Conservation (phyloP, 1,140 invertebrate species). For the Yoshiicerus persimilis region DNA sequence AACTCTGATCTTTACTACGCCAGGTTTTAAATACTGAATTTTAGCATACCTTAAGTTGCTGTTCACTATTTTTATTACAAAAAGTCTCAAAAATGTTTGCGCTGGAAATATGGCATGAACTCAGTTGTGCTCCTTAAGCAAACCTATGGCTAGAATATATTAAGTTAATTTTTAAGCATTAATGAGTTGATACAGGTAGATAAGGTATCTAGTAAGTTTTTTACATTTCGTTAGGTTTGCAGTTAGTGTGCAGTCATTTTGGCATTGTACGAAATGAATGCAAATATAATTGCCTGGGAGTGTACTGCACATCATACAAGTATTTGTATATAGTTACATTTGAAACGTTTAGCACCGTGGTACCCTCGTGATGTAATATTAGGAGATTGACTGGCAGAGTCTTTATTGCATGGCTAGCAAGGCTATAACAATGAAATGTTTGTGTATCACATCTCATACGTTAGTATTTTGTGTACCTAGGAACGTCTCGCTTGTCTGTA, state of each 20-base stretch:
- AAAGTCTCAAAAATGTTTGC: too few relatives aligned
- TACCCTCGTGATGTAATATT: not conserved
- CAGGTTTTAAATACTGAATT: too few relatives aligned
- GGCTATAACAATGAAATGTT: not conserved
- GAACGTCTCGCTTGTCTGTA: not conserved
- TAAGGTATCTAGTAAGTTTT: too few relatives aligned
- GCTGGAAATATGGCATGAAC: too few relatives aligned
- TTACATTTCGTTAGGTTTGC: too few relatives aligned
- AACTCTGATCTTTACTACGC: too few relatives aligned
- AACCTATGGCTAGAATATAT: too few relatives aligned
- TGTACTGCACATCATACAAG: not conserved
- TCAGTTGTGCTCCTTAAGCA: too few relatives aligned
- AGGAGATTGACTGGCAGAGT: not conserved
- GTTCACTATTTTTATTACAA: too few relatives aligned
- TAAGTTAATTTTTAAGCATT: too few relatives aligned
- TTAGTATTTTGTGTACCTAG: not conserved
- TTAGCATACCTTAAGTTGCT: too few relatives aligned
- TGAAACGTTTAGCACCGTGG: not conserved
- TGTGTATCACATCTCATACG: not conserved
- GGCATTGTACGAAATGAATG: slow-evolving; percentile 16
- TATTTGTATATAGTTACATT: not conserved
- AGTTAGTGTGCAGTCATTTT: not conserved
- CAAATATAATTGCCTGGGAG: slow-evolving; percentile 31
- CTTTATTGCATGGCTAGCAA: not conserved
- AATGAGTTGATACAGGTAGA: too few relatives aligned